phyloP scores from a whole-genome alignment of 2,113 vertebrate species.

The Eira barbara region DNA sequence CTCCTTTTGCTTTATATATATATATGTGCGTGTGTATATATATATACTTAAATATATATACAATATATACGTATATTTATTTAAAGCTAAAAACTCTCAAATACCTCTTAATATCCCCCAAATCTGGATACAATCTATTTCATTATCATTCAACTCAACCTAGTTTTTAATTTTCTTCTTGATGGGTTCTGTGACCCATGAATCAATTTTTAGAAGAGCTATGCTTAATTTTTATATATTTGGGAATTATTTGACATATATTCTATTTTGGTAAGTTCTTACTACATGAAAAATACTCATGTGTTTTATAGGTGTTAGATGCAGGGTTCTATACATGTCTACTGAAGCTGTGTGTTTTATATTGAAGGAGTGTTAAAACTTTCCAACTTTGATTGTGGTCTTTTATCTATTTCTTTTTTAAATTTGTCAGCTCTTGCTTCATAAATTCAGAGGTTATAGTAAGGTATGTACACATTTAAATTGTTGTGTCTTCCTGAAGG shows the following conservation, averaged over 20 bases:
- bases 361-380: neutral
- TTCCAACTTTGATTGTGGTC: neutral
- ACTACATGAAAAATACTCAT: neutral
- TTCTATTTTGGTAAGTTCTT: neutral
- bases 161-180: neutral
- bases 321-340: neutral
- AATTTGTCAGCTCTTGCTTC: neutral
- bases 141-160: neutral
- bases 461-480: neutral
- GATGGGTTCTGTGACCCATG: neutral
- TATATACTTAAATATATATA: neutral
- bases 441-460: neutral
- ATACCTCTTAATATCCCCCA: neutral
- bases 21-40: too few relatives aligned
- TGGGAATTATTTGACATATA: neutral
- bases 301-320: neutral
- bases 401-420: neutral
- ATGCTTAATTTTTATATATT: neutral
- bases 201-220: neutral
- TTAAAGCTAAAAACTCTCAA: neutral
- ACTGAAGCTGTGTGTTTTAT: neutral
- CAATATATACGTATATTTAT: too few relatives aligned
- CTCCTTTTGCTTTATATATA: neutral
- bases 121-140: neutral
- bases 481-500: neutral